Conservation (phyloP, 1,140 invertebrate genomes). For the Neodiprion lecontei region DNA sequence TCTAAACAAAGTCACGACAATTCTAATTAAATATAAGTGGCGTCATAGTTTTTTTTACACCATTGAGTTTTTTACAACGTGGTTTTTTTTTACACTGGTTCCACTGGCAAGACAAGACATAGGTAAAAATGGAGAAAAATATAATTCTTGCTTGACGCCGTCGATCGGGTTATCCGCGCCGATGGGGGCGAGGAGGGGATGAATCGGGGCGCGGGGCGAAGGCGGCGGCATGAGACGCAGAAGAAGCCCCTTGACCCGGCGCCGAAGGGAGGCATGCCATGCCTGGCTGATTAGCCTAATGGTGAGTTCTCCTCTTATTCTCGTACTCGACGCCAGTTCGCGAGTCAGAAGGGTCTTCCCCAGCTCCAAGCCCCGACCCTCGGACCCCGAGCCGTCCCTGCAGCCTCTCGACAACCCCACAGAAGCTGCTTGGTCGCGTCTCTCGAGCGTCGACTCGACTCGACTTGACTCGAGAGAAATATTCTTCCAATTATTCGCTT, state of each 20-base stretch:
- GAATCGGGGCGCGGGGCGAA: conserved; percentile 37
- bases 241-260: conserved; percentile 45
- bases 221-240: conserved; percentile 17
- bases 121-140: background rate
- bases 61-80: too few species aligned
- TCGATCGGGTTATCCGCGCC: too few species aligned
- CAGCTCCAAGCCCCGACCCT: conserved; percentile 24
- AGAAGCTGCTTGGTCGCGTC: background rate
- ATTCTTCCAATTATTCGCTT: conserved; percentile 49
- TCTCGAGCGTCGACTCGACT: conserved; percentile 40
- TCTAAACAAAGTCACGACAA: too few species aligned
- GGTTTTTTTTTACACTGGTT: background rate
- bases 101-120: background rate
- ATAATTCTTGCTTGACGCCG: too few species aligned
- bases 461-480: conserved; percentile 40
- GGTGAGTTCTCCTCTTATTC: conserved; percentile 53
- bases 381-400: conserved; percentile 23
- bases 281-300: conserved; percentile 60
- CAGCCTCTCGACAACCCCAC: conserved; percentile 13
- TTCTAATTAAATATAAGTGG: too few species aligned
- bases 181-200: too few species aligned
- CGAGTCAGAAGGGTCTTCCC: conserved; percentile 32
- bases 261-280: conserved; percentile 43
- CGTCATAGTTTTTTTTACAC: too few species aligned
- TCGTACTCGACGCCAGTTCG: conserved; percentile 57